A percentile compares a stretch with the other conserved stretches of the same genome.
phyloP scores from a whole-genome alignment of 2,888 invertebrate genomes.

The Drosophila meridionalis region DNA sequence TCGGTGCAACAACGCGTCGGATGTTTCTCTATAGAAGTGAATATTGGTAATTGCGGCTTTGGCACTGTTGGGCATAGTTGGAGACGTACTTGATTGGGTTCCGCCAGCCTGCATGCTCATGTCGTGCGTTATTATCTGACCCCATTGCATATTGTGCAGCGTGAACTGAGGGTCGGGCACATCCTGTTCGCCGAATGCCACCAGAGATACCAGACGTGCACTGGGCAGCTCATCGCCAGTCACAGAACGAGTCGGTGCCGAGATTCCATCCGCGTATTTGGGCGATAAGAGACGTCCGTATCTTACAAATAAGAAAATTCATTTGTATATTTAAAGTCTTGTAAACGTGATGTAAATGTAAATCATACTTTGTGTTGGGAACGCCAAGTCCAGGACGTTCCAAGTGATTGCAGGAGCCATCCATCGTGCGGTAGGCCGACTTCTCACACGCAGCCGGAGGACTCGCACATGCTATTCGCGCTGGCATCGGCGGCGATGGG shows the following conservation, averaged over 20 bases:
- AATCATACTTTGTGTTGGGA: slow-evolving; percentile 86
- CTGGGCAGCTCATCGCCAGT: slow-evolving; percentile 89
- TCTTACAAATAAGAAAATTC: slow-evolving; percentile 49
- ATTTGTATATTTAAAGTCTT: neutral
- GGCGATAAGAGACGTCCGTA: slow-evolving; percentile 85
- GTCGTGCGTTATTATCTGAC: slow-evolving; percentile 88
- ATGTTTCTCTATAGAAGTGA: slow-evolving; percentile 86
- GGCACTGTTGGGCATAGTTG: too few species aligned
- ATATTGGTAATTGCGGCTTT: neutral
- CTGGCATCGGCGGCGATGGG: slow-evolving; percentile 62
- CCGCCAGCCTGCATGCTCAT: slow-evolving; percentile 86
- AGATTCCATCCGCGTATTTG: slow-evolving; percentile 86
- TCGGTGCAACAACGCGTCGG: slow-evolving; percentile 88
- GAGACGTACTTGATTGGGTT: slow-evolving; percentile 90
- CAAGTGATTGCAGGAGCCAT: slow-evolving; percentile 98
- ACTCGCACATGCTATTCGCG: slow-evolving; percentile 73
- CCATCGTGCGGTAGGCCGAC: slow-evolving; percentile 89
- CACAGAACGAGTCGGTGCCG: slow-evolving; percentile 87
- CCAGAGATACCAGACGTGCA: slow-evolving; percentile 89
- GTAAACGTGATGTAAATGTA: neutral
- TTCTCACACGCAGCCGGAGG: slow-evolving; percentile 82
- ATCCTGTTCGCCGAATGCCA: slow-evolving; percentile 89
- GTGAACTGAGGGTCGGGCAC: slow-evolving; percentile 90
- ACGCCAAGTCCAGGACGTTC: slow-evolving; percentile 92
- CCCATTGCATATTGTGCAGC: slow-evolving; percentile 89